phyloP scores from a whole-genome alignment of 2,797 vertebrate genomes.

The Protosalanx chinensis region DNA sequence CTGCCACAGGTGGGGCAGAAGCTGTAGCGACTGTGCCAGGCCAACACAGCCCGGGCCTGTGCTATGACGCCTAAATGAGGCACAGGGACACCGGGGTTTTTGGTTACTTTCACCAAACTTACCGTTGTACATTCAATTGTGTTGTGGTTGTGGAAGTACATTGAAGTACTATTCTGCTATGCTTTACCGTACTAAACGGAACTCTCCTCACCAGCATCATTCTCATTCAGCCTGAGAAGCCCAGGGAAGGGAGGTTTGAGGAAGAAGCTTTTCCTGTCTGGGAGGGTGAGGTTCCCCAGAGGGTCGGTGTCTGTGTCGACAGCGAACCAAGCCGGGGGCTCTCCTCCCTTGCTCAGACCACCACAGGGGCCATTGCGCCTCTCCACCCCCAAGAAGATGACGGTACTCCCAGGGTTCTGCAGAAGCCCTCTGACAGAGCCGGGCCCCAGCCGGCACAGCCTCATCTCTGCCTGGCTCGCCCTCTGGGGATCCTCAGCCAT shows the following conservation, averaged over 20 bases:
- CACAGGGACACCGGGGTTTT: not conserved
- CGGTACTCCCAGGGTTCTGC: conserved; percentile 59
- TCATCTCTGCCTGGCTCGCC: conserved; percentile 62
- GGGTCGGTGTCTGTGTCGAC: conserved; percentile 70
- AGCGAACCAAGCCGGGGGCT: conserved; percentile 87
- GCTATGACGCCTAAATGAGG: conserved; percentile 79
- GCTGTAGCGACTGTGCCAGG: conserved; percentile 85
- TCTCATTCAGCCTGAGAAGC: conserved; percentile 80
- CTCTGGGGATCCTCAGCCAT: conserved; percentile 38
- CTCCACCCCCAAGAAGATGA: conserved; percentile 89
- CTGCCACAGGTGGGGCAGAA: conserved; percentile 90
- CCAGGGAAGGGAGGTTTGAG: conserved; percentile 79
- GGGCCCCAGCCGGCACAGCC: conserved; percentile 75
- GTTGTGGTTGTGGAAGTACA: too few species aligned
- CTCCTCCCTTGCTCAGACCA: conserved; percentile 10
- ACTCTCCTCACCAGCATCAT: conserved; percentile 85
- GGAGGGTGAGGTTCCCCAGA: conserved; percentile 71
- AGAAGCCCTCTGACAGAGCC: conserved; percentile 74
- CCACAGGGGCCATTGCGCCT: conserved; percentile 47
- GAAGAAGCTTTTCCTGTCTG: conserved; percentile 74
- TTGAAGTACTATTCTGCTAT: too few species aligned
- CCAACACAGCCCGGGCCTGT: conserved; percentile 87
- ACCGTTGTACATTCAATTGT: too few species aligned
- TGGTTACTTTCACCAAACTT: not conserved
- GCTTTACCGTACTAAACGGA: too few species aligned